These are phyloP conservation scores for Leucoptera coffeella DNA, from an alignment of 2,888 invertebrate genomes.

Conservation along the genomic window DNA sequence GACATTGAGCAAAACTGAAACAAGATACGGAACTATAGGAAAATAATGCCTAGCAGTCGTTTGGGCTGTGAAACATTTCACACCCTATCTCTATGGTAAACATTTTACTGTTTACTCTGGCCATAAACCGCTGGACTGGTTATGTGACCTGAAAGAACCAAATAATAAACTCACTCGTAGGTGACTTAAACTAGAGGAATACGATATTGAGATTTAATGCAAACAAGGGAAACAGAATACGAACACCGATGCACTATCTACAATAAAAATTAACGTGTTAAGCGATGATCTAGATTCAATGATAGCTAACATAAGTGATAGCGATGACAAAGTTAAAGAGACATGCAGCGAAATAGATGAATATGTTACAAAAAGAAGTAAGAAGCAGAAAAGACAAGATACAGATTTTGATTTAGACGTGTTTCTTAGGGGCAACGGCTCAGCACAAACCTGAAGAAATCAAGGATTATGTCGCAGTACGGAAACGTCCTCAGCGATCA, in stretches of 20 bases:
- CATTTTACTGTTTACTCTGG: constrained; percentile 3
- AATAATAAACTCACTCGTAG: constrained; percentile 3
- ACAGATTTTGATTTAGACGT: not conserved
- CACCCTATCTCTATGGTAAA: constrained; percentile 3
- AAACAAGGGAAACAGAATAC: constrained; percentile 4
- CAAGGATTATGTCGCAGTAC: too few species aligned
- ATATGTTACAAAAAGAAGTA: too few species aligned
- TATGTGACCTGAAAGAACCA: constrained; percentile 3
- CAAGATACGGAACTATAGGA: constrained; percentile 1
- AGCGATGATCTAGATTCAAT: constrained; percentile 2
- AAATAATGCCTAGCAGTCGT: constrained; percentile 3
- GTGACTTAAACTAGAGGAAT: constrained; percentile 6
- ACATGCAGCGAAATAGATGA: not conserved
- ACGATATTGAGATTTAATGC: constrained; percentile 7
- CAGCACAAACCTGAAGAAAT: too few species aligned
- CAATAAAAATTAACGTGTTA: constrained; percentile 1
- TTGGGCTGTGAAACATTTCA: constrained; percentile 1
- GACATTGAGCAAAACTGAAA: constrained; percentile 1
- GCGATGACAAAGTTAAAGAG: not conserved
- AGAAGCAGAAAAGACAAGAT: not conserved
- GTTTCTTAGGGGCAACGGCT: not conserved
- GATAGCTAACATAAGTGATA: not conserved
- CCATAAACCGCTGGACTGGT: constrained; percentile 6
- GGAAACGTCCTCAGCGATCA: too few species aligned
- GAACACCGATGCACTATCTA: constrained; percentile 8